Evolutionary conservation across 1,140 invertebrate species (phyloP).

Genomic region (Arion vulgaris): DNA sequence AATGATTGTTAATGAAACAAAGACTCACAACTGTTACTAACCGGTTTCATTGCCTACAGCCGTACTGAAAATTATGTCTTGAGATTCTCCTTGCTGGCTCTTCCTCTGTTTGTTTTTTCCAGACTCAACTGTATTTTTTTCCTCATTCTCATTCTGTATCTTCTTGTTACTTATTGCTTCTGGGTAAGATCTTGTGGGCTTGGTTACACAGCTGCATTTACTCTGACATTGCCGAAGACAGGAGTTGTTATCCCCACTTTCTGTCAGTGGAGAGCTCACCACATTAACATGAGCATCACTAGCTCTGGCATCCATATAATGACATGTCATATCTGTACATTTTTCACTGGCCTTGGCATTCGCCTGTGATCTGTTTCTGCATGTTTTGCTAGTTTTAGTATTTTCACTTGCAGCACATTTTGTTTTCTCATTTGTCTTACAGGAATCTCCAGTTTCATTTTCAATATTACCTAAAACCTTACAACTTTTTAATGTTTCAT

Average conservation of each 20-base stretch:
- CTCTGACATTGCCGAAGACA: not conserved
- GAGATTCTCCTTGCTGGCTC: not conserved
- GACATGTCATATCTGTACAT: constrained; percentile 22
- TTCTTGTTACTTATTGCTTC: not conserved
- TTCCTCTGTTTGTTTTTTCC: not conserved
- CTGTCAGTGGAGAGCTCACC: not conserved
- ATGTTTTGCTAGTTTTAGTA: not conserved
- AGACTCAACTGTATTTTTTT: not conserved
- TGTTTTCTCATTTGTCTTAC: not conserved
- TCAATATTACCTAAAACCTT: not conserved
- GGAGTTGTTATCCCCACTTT: constrained; percentile 9
- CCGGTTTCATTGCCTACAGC: not conserved
- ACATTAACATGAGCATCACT: constrained; percentile 15
- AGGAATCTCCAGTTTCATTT: too few species aligned
- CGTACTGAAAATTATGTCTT: not conserved
- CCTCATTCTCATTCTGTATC: not conserved
- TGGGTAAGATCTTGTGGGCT: not conserved
- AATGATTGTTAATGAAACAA: not conserved
- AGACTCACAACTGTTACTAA: not conserved
- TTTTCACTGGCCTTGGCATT: constrained; percentile 18
- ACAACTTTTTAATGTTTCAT: not conserved
- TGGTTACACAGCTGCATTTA: not conserved
- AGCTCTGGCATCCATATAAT: constrained; percentile 12
- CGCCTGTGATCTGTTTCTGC: constrained; percentile 8
- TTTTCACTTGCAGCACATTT: not conserved